phyloP scores from a whole-genome alignment of 2,888 invertebrate genomes.

The Pycnomerus fuliginosus region DNA sequence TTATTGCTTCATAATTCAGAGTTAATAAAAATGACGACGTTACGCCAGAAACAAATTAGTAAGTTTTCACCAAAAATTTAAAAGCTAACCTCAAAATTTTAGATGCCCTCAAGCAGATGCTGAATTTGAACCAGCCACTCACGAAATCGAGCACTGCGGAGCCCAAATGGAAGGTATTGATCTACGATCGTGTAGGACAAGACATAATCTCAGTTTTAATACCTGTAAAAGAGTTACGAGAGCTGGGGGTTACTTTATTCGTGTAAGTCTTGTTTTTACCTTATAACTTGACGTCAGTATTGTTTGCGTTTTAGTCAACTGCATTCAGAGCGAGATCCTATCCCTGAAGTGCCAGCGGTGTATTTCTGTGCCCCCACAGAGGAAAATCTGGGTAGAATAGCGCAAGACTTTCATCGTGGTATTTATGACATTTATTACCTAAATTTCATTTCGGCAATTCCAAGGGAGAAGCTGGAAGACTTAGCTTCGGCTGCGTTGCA shows the following conservation, averaged over 20 bases:
- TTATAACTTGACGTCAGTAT: conserved; percentile 3
- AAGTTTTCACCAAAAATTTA: conserved; percentile 39
- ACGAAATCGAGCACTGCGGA: conserved; percentile 76
- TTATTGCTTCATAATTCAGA: conserved; percentile 1
- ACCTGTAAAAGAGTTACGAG: conserved; percentile 92
- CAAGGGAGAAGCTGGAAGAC: conserved; percentile 91
- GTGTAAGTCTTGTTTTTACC: conserved; percentile 66
- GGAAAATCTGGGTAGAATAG: conserved; percentile 92
- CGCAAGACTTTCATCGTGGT: conserved; percentile 84
- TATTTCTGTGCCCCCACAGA: conserved; percentile 97
- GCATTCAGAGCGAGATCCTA: conserved; percentile 85
- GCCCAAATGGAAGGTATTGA: conserved; percentile 94
- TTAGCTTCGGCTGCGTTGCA: conserved; percentile 90
- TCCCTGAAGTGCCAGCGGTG: conserved; percentile 97
- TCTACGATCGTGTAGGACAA: conserved; percentile 95
- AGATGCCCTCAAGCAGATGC: conserved; percentile 94
- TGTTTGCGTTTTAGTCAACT: conserved; percentile 62
- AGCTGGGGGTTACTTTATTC: conserved; percentile 96
- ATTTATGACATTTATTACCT: conserved; percentile 94
- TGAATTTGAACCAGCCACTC: conserved; percentile 84
- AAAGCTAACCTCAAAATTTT: conserved; percentile 37
- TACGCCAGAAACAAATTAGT: conserved; percentile 74
- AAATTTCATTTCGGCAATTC: conserved; percentile 95
- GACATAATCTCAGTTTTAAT: conserved; percentile 97
- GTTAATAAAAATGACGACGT: conserved; percentile 59